phyloP scores from a whole-genome alignment of 2,888 invertebrate genomes.

The Euspilapteryx auroguttella region DNA sequence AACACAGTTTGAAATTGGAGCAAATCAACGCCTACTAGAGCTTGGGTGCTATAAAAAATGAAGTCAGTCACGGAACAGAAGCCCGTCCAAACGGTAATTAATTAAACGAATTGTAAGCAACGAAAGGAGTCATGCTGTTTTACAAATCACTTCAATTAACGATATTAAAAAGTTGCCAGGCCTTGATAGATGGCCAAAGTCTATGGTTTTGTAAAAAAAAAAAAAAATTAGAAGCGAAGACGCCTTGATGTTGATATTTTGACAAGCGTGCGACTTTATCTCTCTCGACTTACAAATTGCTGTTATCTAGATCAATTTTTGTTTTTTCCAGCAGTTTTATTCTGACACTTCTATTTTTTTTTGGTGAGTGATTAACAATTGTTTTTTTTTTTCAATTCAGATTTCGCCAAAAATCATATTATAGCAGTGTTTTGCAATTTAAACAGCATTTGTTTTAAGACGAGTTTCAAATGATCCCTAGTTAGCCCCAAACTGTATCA shows the following conservation, averaged over 20 bases:
- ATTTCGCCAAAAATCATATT: no score
- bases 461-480: no score
- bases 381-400: not conserved
- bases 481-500: no score
- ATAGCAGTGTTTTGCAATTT: no score
- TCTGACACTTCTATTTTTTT: no score
- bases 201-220: conserved; percentile 14
- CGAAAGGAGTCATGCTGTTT: conserved; percentile 61
- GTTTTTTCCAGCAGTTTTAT: no score
- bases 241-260: conserved; percentile 16
- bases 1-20: conserved; percentile 18
- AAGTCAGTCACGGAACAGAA: conserved; percentile 48
- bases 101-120: conserved; percentile 59
- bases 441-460: no score
- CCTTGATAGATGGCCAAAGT: not conserved
- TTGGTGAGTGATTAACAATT: not conserved
- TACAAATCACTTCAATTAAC: conserved; percentile 62
- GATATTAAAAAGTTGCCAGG: conserved; percentile 53
- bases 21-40: conserved; percentile 18
- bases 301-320: no score
- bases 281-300: no score
- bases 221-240: conserved; percentile 11
- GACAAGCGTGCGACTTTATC: conserved; percentile 50
- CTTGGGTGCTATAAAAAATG: conserved; percentile 31
- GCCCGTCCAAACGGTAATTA: conserved; percentile 52